A percentile compares a stretch with the other conserved stretches of the same genome.
Conservation (phyloP, 2,113 vertebrate genomes). For the Coreoperca whiteheadi region DNA sequence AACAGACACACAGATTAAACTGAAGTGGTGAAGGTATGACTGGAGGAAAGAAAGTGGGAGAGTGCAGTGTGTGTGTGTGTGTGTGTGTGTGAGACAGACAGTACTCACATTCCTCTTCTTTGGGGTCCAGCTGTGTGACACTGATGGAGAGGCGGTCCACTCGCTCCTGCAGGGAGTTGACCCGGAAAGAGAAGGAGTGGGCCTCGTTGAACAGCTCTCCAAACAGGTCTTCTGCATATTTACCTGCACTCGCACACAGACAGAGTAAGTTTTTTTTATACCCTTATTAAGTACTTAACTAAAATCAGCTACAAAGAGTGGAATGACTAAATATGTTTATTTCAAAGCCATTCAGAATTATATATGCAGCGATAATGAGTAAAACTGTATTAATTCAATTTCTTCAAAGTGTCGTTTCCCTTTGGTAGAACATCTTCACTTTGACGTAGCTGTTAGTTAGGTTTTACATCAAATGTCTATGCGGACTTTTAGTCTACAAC, state of each 20-base stretch:
- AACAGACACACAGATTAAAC: not conserved
- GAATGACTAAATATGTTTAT: not conserved
- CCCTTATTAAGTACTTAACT: no score
- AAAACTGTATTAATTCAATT: not conserved
- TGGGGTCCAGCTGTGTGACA: slow-evolving; percentile 98
- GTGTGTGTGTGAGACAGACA: slow-evolving; percentile 13
- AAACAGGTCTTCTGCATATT: slow-evolving; percentile 99
- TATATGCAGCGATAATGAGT: not conserved
- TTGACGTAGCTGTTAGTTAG: not conserved
- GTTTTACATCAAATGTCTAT: slow-evolving; percentile 7
- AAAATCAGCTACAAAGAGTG: not conserved
- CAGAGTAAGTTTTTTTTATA: not conserved
- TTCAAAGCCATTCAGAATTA: not conserved
- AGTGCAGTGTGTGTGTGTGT: not conserved
- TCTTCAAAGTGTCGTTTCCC: not conserved
- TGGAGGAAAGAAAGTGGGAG: not conserved
- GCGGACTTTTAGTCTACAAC: not conserved
- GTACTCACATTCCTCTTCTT: slow-evolving; percentile 97
- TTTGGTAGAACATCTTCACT: not conserved
- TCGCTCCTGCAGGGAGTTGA: slow-evolving; percentile 98
- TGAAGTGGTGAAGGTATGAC: not conserved
- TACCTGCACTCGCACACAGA: slow-evolving; percentile 86
- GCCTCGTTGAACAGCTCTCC: slow-evolving; percentile 99
- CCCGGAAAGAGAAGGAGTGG: slow-evolving; percentile 97
- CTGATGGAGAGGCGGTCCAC: slow-evolving; percentile 98